Base-by-base conservation (phyloP, 2,113 vertebrate species). In the Morone chrysops region DNA sequence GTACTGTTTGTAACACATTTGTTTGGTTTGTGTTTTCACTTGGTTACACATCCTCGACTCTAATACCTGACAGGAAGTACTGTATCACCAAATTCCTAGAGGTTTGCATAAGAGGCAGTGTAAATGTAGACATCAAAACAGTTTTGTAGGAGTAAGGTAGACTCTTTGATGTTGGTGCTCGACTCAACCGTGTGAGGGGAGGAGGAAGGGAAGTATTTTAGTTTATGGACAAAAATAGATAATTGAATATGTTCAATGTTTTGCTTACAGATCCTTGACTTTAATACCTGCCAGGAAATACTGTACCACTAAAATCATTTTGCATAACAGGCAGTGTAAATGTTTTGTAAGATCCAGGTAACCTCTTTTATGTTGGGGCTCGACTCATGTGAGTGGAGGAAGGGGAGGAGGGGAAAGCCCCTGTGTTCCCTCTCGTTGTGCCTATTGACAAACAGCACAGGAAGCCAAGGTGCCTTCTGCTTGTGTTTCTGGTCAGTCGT, bases 1-100 rank as follows among this genome's bases (percentile, higher is more conserved):
- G 71, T 12, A 10, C 62, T 89, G 88, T 91, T 91, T 86, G 83
- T 78, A 71, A 72, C 65, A 59, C 69, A 40, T 85, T 87, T 78
- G 73, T 83, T 86, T 86, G 68, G 5, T 18, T 57, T 43, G 14
- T 40, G 14, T 51, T 69, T 82, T 60, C 74, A 38, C 85, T 76
- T 65, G 53, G 68, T 65, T 84, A 77, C 78, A 67, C 60, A 47
- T 74, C 25, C 43, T 50, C 8, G 0, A 69, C 68, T 80, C 45
- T 79, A 22, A 63, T 68, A 45, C 16, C 40, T 38, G 60, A 54
- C 18, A 9, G 7, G 10, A 43, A 63, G 18, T 2, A 7, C 12
- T 48, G 13, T 69, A 11, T 38, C 3, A 56, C 7, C 13, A 47
- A 67, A 59, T 66, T 63, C 18, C n/a, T 12, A 3, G 63, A 75